Conservation (phyloP, 2,797 vertebrate species). For the Enteromius anoplus region DNA sequence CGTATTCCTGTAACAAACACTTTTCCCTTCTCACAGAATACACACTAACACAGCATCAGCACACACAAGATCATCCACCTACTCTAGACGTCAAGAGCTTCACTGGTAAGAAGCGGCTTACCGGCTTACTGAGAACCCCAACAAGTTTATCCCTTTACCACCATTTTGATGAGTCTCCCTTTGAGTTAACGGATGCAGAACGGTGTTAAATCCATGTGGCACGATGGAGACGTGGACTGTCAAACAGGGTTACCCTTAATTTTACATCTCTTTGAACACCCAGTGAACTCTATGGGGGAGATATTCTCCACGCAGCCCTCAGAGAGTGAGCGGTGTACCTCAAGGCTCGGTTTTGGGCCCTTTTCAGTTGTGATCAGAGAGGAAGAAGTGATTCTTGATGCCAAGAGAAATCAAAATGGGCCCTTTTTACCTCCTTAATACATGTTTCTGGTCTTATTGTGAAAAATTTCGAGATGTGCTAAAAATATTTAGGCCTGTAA, state of each 20-base stretch:
- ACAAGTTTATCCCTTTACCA: slow-evolving; percentile 66
- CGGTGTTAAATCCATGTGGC: slow-evolving; percentile 28
- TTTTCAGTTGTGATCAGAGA: background rate
- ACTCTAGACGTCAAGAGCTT: slow-evolving; percentile 37
- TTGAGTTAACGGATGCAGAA: slow-evolving; percentile 45
- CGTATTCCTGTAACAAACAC: slow-evolving; percentile 17
- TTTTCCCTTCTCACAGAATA: slow-evolving; percentile 18
- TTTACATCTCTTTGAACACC: background rate
- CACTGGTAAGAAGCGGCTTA: slow-evolving; percentile 71
- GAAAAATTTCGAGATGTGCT: background rate
- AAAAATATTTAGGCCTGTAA: background rate
- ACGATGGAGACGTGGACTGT: slow-evolving; percentile 5
- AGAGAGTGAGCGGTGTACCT: slow-evolving; percentile 2
- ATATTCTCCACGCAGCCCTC: background rate
- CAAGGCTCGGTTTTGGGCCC: slow-evolving; percentile 19
- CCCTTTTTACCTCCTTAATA: background rate
- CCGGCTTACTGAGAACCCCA: slow-evolving; percentile 67
- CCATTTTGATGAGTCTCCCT: slow-evolving; percentile 58
- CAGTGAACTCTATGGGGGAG: background rate
- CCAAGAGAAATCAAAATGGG: background rate
- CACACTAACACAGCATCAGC: slow-evolving; percentile 38
- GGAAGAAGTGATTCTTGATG: background rate
- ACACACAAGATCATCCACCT: slow-evolving; percentile 36
- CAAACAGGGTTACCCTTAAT: slow-evolving; percentile 7
- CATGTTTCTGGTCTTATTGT: background rate